Base-by-base conservation (phyloP, 2,888 invertebrate species). In the Cosmia trapezina region DNA sequence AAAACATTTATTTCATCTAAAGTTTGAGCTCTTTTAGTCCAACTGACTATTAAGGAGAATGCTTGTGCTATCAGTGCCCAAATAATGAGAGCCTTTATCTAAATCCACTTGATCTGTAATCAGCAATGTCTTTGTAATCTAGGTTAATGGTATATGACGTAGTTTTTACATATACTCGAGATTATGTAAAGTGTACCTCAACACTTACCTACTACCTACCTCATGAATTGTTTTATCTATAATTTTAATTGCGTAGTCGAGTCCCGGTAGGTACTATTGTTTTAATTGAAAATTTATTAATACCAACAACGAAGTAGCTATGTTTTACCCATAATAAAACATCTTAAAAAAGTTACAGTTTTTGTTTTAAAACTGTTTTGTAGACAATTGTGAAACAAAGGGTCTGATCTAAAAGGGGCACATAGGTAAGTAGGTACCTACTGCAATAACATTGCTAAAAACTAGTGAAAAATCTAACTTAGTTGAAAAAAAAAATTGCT, bases 51-150 rank as follows among this genome's bases (percentile, higher is more conserved):
- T 56, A n/a, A 37, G 8, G 49, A n/a, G n/a, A n/a, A n/a, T n/a
- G n/a, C 19, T 43, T 22, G 11, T 60, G 43, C n/a, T 63, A 63
- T 67, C 73, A 19, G n/a, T 64, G 45, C 28, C 41, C 56, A 71
- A 78, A 79, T 59, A 47, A 67, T 61, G 43, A 76, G n/a, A 65
- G 45, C 11, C n/a, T 53, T 63, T 81, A 76, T 66, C 65, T 68
- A 66, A 76, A 33, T 59, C 54, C 12, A 66, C 57, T 76, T 76
- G 49, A 62, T 66, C 57, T 70, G 28, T 17, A 57, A 53, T 37
- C 33, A 33, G 53, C 33, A 45, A 12, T 22, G 17, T 56, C 41
- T 49, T 37, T 14, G 11, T 57, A 43, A 78, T 78, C 53, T 69
- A 69, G 61, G 57, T 81, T 75, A 17, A n/a, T n/a, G n/a, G n/a